Percentiles rank a stretch among this genome's conserved stretches.
Conservation (phyloP, 2,113 vertebrate genomes). For the Athene noctua region DNA sequence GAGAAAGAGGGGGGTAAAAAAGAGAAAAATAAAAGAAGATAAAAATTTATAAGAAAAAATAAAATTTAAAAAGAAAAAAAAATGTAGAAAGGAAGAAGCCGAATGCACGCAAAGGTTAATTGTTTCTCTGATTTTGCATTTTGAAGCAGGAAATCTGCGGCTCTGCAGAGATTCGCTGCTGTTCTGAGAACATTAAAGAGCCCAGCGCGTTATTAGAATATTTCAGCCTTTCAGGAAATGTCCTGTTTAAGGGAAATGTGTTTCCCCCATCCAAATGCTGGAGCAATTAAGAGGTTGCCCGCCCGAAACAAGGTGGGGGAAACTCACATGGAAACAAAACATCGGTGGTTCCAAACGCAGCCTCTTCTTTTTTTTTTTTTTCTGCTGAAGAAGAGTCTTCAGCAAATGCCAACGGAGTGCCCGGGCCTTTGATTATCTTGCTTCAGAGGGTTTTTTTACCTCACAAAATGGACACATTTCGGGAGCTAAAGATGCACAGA, state of each 20-base stretch:
- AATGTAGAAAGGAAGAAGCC: neutral
- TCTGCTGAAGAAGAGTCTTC: neutral
- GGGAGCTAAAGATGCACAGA: slow-evolving; percentile 44
- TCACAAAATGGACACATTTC: slow-evolving; percentile 1
- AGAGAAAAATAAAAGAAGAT: fast-evolving
- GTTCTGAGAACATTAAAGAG: slow-evolving; percentile 3
- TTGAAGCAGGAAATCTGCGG: slow-evolving; percentile 26
- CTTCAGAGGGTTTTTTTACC: slow-evolving; percentile 18
- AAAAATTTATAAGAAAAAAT: fast-evolving
- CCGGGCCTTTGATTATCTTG: slow-evolving; percentile 24
- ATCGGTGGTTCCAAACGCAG: neutral
- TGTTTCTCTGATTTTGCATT: slow-evolving; percentile 27
- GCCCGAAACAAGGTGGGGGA: slow-evolving; percentile 6
- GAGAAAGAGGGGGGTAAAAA: too few relatives aligned
- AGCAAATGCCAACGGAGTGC: neutral
- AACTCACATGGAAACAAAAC: slow-evolving; percentile 10
- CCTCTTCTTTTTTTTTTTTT: neutral
- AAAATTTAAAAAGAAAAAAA: neutral
- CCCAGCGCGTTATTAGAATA: slow-evolving; percentile 1
- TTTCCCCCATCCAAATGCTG: slow-evolving; percentile 33
- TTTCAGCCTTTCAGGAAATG: slow-evolving; percentile 59
- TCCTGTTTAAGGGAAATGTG: slow-evolving; percentile 39
- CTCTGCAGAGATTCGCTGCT: slow-evolving; percentile 13
- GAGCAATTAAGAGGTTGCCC: slow-evolving; percentile 52
- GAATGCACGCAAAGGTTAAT: neutral